Conservation (phyloP, 2,888 invertebrate genomes). For the Hoplodrina ambigua region DNA sequence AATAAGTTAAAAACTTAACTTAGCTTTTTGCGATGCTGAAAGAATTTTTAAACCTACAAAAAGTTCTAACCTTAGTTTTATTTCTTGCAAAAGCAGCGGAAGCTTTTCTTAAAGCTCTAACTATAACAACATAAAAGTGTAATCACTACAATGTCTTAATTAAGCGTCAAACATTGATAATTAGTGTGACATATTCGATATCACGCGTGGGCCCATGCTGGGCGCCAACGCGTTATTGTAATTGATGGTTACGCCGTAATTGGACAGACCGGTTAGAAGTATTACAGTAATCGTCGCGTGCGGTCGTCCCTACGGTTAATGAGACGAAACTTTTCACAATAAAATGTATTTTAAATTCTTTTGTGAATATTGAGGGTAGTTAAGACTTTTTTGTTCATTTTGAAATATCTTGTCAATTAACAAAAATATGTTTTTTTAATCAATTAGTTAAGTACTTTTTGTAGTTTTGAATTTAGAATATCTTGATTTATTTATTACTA, state of each 20-base stretch:
- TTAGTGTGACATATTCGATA: constrained; percentile 69
- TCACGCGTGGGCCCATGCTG: constrained; percentile 72
- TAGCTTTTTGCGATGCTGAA: no score
- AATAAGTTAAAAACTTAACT: no score
- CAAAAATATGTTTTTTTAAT: not conserved
- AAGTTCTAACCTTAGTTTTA: no score
- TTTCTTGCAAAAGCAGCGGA: no score
- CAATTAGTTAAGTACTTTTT: no score
- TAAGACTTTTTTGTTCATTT: not conserved
- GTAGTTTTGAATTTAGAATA: not conserved
- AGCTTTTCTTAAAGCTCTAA: no score
- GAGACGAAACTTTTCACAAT: constrained; percentile 55
- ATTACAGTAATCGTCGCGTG: constrained; percentile 62
- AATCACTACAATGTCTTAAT: constrained; percentile 41
- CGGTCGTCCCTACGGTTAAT: constrained; percentile 61
- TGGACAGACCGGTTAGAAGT: constrained; percentile 66
- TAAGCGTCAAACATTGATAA: constrained; percentile 43
- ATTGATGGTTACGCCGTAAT: constrained; percentile 76
- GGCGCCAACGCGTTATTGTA: constrained; percentile 70
- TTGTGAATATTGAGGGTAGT: constrained; percentile 12
- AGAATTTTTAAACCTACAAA: no score
- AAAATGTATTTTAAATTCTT: constrained; percentile 30
- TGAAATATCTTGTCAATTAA: not conserved
- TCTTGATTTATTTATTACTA: not conserved
- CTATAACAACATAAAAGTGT: not conserved